Percentiles rank a stretch among this genome's conserved stretches.
Conservation (phyloP, 2,888 invertebrate species). For the Sesia apiformis region DNA sequence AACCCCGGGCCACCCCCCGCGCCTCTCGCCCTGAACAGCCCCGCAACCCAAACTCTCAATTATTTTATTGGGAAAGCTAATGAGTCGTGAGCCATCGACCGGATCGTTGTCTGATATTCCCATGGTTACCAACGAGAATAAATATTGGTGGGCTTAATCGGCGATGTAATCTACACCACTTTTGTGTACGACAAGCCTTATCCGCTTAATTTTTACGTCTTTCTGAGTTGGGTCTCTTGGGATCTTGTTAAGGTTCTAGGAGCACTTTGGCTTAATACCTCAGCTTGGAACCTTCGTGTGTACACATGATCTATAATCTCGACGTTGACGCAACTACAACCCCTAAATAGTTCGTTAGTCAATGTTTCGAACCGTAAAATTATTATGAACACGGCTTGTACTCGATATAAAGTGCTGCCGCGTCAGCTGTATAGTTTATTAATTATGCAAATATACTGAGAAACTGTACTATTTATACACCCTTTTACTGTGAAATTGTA, state of each 20-base stretch:
- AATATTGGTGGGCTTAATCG: conserved; percentile 7
- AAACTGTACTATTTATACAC: no score
- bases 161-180: not conserved
- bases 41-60: conserved; percentile 64
- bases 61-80: conserved; percentile 72
- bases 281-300: no score
- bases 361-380: not conserved
- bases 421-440: no score
- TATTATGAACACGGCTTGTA: no score
- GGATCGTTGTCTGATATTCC: conserved; percentile 37
- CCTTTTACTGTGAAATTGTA: no score
- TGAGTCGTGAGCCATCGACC: conserved; percentile 54
- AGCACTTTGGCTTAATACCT: no score
- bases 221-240: not conserved
- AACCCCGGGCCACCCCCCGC: conserved; percentile 37
- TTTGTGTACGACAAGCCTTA: not conserved
- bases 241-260: not conserved
- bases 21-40: conserved; percentile 18
- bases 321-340: not conserved
- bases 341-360: not conserved
- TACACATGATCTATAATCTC: not conserved
- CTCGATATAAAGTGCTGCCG: no score
- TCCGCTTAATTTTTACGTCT: not conserved
- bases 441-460: no score
- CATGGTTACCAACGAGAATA: conserved; percentile 28